phyloP scores from a whole-genome alignment of 2,113 vertebrate species.

The Sinocyclocheilus anophthalmus region DNA sequence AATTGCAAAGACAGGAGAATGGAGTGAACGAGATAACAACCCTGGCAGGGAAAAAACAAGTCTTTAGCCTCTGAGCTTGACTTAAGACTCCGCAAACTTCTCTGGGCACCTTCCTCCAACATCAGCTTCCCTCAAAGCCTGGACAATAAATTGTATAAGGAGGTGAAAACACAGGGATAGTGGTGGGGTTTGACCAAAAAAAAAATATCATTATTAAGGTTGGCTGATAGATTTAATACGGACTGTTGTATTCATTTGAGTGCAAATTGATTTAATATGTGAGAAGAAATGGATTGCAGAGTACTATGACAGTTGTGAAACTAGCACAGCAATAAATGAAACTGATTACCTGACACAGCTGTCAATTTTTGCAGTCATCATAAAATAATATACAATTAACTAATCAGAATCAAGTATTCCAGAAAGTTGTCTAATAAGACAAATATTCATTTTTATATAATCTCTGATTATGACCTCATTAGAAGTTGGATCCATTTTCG shows the following conservation, averaged over 20 bases:
- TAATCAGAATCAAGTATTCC: background rate
- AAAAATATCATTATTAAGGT: too few species aligned
- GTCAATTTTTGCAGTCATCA: background rate
- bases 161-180: background rate
- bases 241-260: background rate
- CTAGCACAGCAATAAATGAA: background rate
- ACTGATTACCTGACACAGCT: background rate
- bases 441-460: background rate
- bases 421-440: background rate
- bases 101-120: background rate
- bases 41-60: background rate
- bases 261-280: background rate
- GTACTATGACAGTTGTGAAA: background rate
- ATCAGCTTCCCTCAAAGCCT: background rate
- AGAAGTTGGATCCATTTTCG: background rate
- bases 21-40: conserved; percentile 24
- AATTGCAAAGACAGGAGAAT: conserved; percentile 6
- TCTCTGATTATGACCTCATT: background rate
- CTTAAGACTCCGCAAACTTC: background rate
- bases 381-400: background rate
- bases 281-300: background rate
- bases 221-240: background rate
- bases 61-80: conserved; percentile 27
- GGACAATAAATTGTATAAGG: background rate
- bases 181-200: too few species aligned